Base-by-base conservation (phyloP, 2,888 invertebrate genomes). In the Dyspetes luteomarginatus region DNA sequence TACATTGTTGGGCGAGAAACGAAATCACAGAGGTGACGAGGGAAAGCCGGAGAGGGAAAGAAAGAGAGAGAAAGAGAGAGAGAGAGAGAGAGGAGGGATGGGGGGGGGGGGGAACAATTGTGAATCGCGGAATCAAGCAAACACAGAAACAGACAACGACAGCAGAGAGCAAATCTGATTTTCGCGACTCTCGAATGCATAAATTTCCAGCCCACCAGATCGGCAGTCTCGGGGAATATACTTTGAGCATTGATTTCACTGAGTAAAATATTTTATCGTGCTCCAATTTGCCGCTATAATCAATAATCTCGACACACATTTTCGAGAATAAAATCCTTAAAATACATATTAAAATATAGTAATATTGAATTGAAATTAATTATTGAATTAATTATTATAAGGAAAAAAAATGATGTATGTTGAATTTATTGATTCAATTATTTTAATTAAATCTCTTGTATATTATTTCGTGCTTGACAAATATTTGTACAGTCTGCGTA, bases 51-150 rank as follows among this genome's bases (percentile, higher is more conserved):
- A 9, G 24, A 15, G 41, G 17, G 17, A 30, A 62, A 22, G 30
- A 41, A 52, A 24, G 22, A 24, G 56, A 4, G 12, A 19, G 22
- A 50, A 7, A 9, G n/a, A 41, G 12, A 24, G 17, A 72, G 26
- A 22, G 22, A 22, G 22, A 60, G 15, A 9, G 24, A 15, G 41
- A 12, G 17, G 30, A 41, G 41, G 7, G 48, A 36, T 22, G n/a
- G 17, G 12, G n/a, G 50, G 7, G 12, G 28, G 22, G 45, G 17
- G 15, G 67, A 68, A 24, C 52, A 26, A 43, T 45, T 36, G 62
- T 62, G n/a, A 52, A 74, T 56, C 30, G 30, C 67, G 12, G 22
- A 48, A 72, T 60, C 36, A 56, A 79, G 26, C 48, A 79, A 79
- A 79, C 28, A 69, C n/a, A 64, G 55, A 22, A 62, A 69, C 19